phyloP scores from a whole-genome alignment of 2,888 invertebrate species.

The Acrocera orbiculus region DNA sequence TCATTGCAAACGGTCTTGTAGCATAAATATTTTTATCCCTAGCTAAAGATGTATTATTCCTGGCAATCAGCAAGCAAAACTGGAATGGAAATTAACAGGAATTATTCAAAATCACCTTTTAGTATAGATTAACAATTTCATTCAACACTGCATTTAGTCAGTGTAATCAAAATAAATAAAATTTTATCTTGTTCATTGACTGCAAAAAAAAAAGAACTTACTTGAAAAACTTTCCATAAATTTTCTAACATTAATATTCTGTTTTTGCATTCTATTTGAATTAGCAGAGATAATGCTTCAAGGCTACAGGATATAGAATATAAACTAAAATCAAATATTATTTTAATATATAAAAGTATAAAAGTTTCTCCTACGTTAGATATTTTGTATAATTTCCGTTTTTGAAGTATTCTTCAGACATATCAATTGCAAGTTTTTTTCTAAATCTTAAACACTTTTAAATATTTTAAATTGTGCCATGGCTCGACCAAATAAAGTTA shows the following conservation, averaged over 20 bases:
- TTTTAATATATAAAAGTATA: constrained; percentile 6
- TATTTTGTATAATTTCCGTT: constrained; percentile 80
- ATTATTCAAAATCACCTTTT: no score
- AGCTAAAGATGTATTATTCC: constrained; percentile 30
- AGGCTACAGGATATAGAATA: constrained; percentile 38
- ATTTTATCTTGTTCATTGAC: no score
- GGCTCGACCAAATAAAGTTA: constrained; percentile 68
- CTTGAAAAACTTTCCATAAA: constrained; percentile 55
- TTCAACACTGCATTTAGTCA: no score
- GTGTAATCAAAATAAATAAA: no score
- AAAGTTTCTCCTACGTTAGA: constrained; percentile 46
- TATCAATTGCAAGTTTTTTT: constrained; percentile 73
- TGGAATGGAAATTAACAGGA: no score
- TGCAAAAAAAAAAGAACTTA: constrained; percentile 18
- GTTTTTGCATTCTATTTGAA: constrained; percentile 24
- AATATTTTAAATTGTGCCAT: constrained; percentile 89
- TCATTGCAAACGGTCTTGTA: constrained; percentile 70
- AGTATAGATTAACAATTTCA: no score
- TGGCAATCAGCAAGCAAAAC: no score
- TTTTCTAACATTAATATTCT: constrained; percentile 53
- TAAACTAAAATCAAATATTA: constrained; percentile 35
- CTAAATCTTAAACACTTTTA: constrained; percentile 84
- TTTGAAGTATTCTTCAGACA: constrained; percentile 87
- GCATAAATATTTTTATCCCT: constrained; percentile 45
- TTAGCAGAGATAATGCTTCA: constrained; percentile 25